phyloP scores from a whole-genome alignment of 35 echinoderm and acorn worm genomes.

The Ophioderma brevispina region DNA sequence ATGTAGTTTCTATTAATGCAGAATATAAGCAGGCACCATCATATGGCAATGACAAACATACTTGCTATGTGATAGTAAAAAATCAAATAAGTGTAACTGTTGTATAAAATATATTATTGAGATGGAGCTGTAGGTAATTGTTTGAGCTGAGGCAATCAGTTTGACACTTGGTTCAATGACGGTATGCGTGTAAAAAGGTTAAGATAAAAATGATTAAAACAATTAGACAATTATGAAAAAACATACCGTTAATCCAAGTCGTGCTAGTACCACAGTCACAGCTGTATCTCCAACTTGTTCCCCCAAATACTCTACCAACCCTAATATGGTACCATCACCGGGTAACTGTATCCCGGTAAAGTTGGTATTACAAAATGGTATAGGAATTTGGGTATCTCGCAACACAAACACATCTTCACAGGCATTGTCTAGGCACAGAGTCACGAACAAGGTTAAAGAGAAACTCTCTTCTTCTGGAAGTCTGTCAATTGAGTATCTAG shows the following conservation, averaged over 20 bases:
- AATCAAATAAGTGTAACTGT: too few relatives aligned
- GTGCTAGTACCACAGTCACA: neutral
- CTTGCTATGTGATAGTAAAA: too few relatives aligned
- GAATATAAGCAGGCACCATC: too few relatives aligned
- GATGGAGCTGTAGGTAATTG: too few relatives aligned
- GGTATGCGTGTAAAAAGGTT: too few relatives aligned
- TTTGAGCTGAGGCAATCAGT: too few relatives aligned
- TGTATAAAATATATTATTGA: too few relatives aligned
- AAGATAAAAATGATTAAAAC: too few relatives aligned
- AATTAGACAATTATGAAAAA: too few relatives aligned
- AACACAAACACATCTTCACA: conserved; percentile 7
- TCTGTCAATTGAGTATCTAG: conserved; percentile 17
- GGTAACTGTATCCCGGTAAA: neutral
- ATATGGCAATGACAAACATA: too few relatives aligned
- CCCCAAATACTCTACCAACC: neutral
- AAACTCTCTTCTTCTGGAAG: neutral
- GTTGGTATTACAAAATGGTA: conserved; percentile 15
- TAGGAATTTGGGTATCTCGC: neutral
- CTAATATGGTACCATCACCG: neutral
- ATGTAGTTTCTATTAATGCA: too few relatives aligned
- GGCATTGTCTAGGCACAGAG: neutral
- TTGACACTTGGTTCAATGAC: too few relatives aligned
- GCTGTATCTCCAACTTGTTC: neutral
- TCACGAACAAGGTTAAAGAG: neutral
- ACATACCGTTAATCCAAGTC: conserved; percentile 4